These are phyloP conservation scores for Podarcis muralis DNA, from an alignment of 2,113 vertebrate species.

Conservation along the genomic window DNA sequence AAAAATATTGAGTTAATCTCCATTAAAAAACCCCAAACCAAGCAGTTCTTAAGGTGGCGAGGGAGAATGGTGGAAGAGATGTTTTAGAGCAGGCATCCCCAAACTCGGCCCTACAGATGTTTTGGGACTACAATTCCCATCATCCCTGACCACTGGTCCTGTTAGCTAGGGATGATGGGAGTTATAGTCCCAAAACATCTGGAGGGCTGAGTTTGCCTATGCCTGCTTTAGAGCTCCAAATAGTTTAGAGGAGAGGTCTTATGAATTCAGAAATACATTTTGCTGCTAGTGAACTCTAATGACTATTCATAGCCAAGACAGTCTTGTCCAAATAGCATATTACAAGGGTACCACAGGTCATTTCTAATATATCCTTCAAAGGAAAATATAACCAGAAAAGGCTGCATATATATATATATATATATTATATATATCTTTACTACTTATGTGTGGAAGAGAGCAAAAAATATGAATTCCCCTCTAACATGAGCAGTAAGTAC, in stretches of 20 bases:
- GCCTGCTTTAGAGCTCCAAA: background rate
- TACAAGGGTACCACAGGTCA: background rate
- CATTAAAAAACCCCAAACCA: background rate
- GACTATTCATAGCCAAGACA: background rate
- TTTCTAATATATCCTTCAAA: background rate
- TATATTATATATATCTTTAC: background rate
- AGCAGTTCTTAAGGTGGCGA: background rate
- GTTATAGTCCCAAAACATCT: no score
- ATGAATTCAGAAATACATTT: background rate
- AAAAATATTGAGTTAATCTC: background rate
- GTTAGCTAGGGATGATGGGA: no score
- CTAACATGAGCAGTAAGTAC: background rate
- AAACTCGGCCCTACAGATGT: no score
- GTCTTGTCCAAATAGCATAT: background rate
- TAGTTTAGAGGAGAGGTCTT: background rate
- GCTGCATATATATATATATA: background rate
- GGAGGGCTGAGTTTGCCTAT: no score
- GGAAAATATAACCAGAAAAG: background rate
- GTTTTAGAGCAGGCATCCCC: no score
- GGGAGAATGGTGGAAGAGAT: background rate
- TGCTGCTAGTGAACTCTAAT: background rate
- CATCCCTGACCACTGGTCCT: no score
- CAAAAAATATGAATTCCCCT: background rate
- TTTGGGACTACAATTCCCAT: no score
- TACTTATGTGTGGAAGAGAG: background rate